Evolutionary conservation across 1,140 invertebrate genomes (phyloP), one percentile per base, ranked within the genome.

Genomic region (Anoplolepis gracilipes): DNA sequence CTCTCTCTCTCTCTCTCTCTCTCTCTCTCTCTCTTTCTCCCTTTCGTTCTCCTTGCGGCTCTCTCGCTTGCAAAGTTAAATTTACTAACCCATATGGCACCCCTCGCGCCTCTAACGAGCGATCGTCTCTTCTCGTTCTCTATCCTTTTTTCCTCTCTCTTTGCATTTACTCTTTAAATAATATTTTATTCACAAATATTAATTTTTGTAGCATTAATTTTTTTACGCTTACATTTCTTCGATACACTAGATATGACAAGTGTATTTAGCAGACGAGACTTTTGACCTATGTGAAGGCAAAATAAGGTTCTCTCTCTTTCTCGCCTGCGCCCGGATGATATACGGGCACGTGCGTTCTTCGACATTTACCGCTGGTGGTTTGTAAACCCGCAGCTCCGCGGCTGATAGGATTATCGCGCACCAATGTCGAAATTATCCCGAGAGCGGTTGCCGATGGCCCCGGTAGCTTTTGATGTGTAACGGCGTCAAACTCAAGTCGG

Each of bases 1-100:
- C 59, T 85, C 33, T 61, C 28, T 73, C 55, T 77, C 53, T 57
- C 19, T 72, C 73, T 39, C 65, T 36, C 57, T 87, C 30, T 77
- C 57, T 82, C 39, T 49, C 13, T 49, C 46, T 11, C 36, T 13
- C 62, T 53, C 59, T 36, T 10, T 6, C n/a, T 49, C 59, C 77
- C 85, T 64, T 22, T 70, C 77, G 46, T 64, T 36, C 57, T 87
- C 61, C 73, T 73, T 70, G 61, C 42, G 42, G 28, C 75, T 88
- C 79, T 90, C 86, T 85, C 42, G 62, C 62, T 73, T 77, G 67
- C 88, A 36, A 72, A 92, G 90, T 92, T 92, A 92, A 92, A 91
- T 92, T 91, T 91, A 91, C 91, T 88, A 91, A 91, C 90, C 92
- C 92, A 92, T 92, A 92, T 92, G 92, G 92, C 85, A 85, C 72